Evolutionary conservation across 2,113 vertebrate species (phyloP).

Genomic region (Stomatorhinus ivindoensis): DNA sequence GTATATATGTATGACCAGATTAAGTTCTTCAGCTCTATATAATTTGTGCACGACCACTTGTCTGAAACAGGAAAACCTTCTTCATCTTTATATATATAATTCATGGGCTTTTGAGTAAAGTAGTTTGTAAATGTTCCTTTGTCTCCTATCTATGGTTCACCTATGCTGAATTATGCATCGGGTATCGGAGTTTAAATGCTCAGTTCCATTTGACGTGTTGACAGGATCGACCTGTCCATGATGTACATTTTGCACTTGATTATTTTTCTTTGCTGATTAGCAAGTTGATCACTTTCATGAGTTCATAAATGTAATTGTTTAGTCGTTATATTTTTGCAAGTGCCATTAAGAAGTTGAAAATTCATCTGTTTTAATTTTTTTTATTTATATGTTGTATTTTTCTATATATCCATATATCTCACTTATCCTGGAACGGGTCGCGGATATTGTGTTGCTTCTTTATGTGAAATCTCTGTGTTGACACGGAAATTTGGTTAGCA

Average conservation of each 20-base stretch:
- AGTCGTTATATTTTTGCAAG: not conserved
- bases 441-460: not conserved
- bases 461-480: not conserved
- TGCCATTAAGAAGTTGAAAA: not conserved
- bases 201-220: not conserved
- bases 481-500: not conserved
- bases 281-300: not conserved
- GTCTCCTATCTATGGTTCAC: not conserved
- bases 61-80: not conserved
- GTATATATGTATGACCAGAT: not conserved
- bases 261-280: not conserved
- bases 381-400: not conserved
- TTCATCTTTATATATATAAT: not conserved
- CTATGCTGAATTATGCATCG: not conserved
- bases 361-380: not conserved
- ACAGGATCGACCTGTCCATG: not conserved
- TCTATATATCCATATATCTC: not conserved
- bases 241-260: conserved; percentile 5
- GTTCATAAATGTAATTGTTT: not conserved
- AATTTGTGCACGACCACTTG: not conserved
- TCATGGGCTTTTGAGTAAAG: not conserved
- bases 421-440: not conserved
- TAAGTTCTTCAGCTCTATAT: not conserved
- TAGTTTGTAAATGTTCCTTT: not conserved
- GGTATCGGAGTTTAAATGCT: not conserved